These are phyloP conservation scores for Drosophila sechellia DNA, from an alignment of 1,140 invertebrate genomes.

Conservation along the genomic window DNA sequence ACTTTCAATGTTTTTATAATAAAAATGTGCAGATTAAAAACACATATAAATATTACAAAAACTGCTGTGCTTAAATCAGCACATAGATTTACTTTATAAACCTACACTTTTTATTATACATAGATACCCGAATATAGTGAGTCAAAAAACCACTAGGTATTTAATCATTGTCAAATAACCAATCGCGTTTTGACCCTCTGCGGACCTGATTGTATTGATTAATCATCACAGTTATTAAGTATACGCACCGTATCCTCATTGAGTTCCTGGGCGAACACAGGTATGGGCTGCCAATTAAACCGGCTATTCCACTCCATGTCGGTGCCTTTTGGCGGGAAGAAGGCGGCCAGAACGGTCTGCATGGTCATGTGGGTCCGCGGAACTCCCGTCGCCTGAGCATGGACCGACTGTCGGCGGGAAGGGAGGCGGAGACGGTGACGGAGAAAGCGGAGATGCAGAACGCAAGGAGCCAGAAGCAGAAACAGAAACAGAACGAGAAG, in stretches of 20 bases:
- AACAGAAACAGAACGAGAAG: constrained; percentile 9
- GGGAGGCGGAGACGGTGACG: constrained; percentile 5
- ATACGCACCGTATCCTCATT: constrained; percentile 87
- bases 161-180: neutral
- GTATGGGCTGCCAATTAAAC: constrained; percentile 91
- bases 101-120: too few relatives aligned
- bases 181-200: neutral
- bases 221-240: constrained; percentile 31
- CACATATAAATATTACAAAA: too few relatives aligned
- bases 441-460: constrained; percentile 18
- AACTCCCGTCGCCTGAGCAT: constrained; percentile 89
- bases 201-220: neutral
- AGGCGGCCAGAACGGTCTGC: constrained; percentile 88
- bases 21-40: too few relatives aligned
- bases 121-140: too few relatives aligned
- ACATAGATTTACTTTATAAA: too few relatives aligned
- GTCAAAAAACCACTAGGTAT: neutral
- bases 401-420: constrained; percentile 84
- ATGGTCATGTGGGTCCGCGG: constrained; percentile 91
- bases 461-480: constrained; percentile 3
- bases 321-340: constrained; percentile 87
- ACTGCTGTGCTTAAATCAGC: too few relatives aligned
- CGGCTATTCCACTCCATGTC: constrained; percentile 87
- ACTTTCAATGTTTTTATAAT: too few relatives aligned
- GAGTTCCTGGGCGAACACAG: constrained; percentile 87